Base-by-base conservation (phyloP, 2,888 invertebrate genomes). In the Tinea trinotella region DNA sequence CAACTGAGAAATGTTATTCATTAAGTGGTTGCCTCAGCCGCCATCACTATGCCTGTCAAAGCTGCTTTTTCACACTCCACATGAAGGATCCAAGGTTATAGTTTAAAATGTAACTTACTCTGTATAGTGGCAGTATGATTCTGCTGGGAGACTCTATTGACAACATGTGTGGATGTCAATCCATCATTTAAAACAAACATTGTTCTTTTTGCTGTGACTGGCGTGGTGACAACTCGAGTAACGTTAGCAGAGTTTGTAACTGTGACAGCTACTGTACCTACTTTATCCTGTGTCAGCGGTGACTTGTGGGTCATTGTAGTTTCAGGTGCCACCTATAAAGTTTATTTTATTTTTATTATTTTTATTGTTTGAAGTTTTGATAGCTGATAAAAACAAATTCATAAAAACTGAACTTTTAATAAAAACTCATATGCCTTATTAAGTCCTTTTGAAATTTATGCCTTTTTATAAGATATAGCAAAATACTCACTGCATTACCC, bases 221-320 rank as follows among this genome's bases (percentile, higher is more conserved):
- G 82, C 0, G 80, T 83, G 0, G 83, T 75, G 6, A 85, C 79
- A 1, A 85, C 84, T 54, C 84, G 72, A 0, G 84, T 84, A 0
- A 83, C 71, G 59, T 84, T 84, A 9, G 78, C 79, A 1, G 81
- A 67, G 54, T 83, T 84, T 1, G 82, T 76, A 1, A 81, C 82
- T 0, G 82, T 81, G 3, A 84, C 84, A 0, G 75, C 70, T 0
- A 83, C 78, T 18, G 82, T 74, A 22, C 84, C 82, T 13, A 77
- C 78, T 68, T 87, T 87, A 56, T 87, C 87, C 64, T 87, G 86
- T 1, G 84, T 80, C 62, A 84, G 85, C 0, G 87, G 87, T 35
- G 83, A 73, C 64, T 87, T 87, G 57, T 86, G 84, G 35, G 86
- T 79, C 81, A 85, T 86, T 53, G 86, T 87, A 52, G 87, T 87